These are phyloP conservation scores for Pseudonaja textilis DNA, from an alignment of 2,113 vertebrate species.

Conservation along the genomic window DNA sequence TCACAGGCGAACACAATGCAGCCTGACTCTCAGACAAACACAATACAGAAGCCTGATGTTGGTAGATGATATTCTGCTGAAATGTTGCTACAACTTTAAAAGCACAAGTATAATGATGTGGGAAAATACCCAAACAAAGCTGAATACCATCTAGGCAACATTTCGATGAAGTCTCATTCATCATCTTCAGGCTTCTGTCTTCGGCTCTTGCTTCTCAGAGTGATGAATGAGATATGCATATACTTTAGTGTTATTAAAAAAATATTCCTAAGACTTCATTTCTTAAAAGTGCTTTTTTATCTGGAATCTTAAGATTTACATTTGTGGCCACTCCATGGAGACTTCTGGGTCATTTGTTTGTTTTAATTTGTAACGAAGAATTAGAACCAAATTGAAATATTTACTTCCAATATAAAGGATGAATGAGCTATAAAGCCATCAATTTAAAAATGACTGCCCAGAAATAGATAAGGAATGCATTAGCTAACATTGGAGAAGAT, in stretches of 20 bases:
- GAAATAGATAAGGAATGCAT: constrained; percentile 53
- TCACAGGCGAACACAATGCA: too few species aligned
- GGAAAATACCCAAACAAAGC: too few species aligned
- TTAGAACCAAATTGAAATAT: constrained; percentile 53
- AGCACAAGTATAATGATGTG: too few species aligned
- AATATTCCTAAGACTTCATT: constrained; percentile 26
- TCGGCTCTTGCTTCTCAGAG: too few species aligned
- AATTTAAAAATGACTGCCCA: constrained; percentile 56
- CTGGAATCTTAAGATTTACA: constrained; percentile 40
- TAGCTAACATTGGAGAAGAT: constrained; percentile 52
- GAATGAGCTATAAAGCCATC: constrained; percentile 48
- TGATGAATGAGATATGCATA: too few species aligned
- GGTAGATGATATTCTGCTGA: too few species aligned
- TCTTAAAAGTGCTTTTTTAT: constrained; percentile 24
- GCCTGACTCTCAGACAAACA: too few species aligned
- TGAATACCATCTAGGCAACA: too few species aligned
- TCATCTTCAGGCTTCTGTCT: too few species aligned
- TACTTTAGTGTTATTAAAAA: constrained; percentile 31
- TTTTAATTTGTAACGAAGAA: constrained; percentile 41
- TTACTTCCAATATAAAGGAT: constrained; percentile 30
- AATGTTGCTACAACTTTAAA: too few species aligned
- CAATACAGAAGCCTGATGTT: too few species aligned
- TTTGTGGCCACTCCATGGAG: constrained; percentile 2
- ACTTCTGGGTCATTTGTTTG: constrained; percentile 38
- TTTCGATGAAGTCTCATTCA: too few species aligned